Conservation (phyloP, 2,113 vertebrate species). For the Salvelinus namaycush region DNA sequence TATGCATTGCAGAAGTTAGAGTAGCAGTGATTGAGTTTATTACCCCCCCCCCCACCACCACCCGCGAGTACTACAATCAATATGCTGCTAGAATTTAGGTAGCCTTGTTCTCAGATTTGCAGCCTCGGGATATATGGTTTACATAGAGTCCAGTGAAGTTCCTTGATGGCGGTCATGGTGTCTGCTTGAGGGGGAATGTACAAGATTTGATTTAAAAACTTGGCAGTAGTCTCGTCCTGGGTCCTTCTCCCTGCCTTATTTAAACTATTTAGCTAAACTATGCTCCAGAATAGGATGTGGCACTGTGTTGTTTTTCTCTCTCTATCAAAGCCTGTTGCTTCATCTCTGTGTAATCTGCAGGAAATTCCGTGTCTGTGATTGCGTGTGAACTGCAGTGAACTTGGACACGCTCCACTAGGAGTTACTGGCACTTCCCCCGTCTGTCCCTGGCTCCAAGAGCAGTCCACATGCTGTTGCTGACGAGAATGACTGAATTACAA, state of each 20-base stretch:
- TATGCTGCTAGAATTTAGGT: too few relatives aligned
- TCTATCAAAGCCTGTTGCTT: conserved; percentile 57
- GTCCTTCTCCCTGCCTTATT: conserved; percentile 23
- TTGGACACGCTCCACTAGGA: conserved; percentile 57
- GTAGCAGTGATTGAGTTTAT: too few relatives aligned
- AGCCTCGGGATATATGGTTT: too few relatives aligned
- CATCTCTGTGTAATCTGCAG: conserved; percentile 70
- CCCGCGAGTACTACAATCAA: too few relatives aligned
- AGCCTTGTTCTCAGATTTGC: too few relatives aligned
- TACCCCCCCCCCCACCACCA: too few relatives aligned
- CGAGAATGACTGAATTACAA: conserved; percentile 4
- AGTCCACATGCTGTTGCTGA: background rate
- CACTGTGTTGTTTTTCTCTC: conserved; percentile 48
- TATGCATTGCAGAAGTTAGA: too few relatives aligned
- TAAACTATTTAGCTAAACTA: conserved; percentile 39
- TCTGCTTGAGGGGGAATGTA: too few relatives aligned
- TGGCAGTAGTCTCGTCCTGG: background rate
- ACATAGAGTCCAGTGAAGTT: too few relatives aligned
- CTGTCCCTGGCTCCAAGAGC: conserved; percentile 16
- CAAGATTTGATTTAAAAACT: too few relatives aligned
- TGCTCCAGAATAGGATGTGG: conserved; percentile 46
- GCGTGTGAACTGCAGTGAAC: conserved; percentile 61
- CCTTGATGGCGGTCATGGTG: too few relatives aligned
- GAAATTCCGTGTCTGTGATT: conserved; percentile 68
- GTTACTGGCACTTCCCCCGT: conserved; percentile 64